Base-by-base conservation (phyloP, 2,888 invertebrate species). In the Leuctra nigra region DNA sequence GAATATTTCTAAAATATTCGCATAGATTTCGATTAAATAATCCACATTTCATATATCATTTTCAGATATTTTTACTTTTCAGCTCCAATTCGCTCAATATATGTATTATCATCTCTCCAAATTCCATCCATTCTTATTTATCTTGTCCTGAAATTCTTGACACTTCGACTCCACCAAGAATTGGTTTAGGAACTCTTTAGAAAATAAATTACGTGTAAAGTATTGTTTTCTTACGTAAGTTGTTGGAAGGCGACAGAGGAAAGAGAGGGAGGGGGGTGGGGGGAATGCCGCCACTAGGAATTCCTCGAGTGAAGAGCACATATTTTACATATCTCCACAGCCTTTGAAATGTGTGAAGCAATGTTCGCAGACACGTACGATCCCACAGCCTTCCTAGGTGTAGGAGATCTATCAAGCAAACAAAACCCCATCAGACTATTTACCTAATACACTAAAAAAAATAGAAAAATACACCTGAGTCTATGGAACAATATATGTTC, bases 211-310 rank as follows among this genome's bases (percentile, higher is more conserved):
- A 50, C 16, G 16, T 33, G 16, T 50, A 33, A 50, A 50, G 50
- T 35, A 33, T 50, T 50, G 50, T 50, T 50, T 50, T 50, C 50
- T 50, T 50, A 50, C 50, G 16, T 50, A 50, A 50, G 33, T 16
- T 33, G 50, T 33, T 33, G 29, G 11, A 7, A 11, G 29, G 29
- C 11, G 29, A 11, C 6, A 11, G 29, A 29, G 29, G 29, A 29
- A 11, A 11, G 29, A 11, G 29, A 29, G 29, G 29, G 11, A 29
- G 29, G 29, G 29, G 29, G 11, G 29, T 6, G 11, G 29, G 29
- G 11, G 29, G 29, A 29, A 44, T 20, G 9, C 18, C 35, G 35
- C 13, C 35, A 35, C 14, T 16, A 33, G 33, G 33, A 50, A 50
- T 50, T 50, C 33, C 50, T 50, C 33, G 38, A 44, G 23, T 20